A percentile compares a stretch with the other conserved stretches of the same genome.
Conservation (phyloP, 2,797 vertebrate species). For the Orestias chungarensis region DNA sequence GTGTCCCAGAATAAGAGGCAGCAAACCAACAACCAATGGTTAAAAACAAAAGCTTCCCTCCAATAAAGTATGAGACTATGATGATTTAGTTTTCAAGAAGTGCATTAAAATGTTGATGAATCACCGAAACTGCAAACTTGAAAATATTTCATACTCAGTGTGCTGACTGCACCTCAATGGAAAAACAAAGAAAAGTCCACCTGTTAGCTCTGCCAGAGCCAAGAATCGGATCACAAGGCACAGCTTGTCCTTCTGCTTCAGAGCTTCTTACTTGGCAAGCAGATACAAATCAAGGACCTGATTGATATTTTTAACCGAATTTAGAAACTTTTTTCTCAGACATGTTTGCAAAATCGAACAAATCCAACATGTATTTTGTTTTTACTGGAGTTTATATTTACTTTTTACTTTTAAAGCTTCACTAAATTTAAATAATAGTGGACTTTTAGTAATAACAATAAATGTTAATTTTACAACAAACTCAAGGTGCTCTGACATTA, state of each 20-base stretch:
- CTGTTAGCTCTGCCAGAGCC: constrained; percentile 62
- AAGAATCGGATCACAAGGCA: constrained; percentile 50
- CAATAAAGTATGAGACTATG: not conserved
- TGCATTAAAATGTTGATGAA: constrained; percentile 4
- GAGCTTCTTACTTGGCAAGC: constrained; percentile 24
- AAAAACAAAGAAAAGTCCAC: constrained; percentile 60
- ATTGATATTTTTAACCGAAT: constrained; percentile 27
- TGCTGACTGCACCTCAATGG: constrained; percentile 29
- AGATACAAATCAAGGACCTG: constrained; percentile 10
- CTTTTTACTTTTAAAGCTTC: not conserved
- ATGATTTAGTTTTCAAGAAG: not conserved
- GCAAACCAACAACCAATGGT: constrained; percentile 21
- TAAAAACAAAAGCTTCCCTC: constrained; percentile 14
- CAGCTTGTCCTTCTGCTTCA: constrained; percentile 57
- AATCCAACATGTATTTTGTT: not conserved
- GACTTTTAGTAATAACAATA: no score
- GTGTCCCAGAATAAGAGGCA: constrained; percentile 17
- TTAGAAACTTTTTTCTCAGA: constrained; percentile 11
- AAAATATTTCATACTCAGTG: constrained; percentile 14
- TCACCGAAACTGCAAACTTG: constrained; percentile 4
- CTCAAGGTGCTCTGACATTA: not conserved
- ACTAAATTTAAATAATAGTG: not conserved
- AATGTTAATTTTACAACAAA: constrained; percentile 31
- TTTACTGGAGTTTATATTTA: not conserved
- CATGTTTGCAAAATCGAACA: not conserved